These are phyloP conservation scores for Xanthorhoe spadicearia DNA, from an alignment of 2,888 invertebrate species.

Conservation along the genomic window DNA sequence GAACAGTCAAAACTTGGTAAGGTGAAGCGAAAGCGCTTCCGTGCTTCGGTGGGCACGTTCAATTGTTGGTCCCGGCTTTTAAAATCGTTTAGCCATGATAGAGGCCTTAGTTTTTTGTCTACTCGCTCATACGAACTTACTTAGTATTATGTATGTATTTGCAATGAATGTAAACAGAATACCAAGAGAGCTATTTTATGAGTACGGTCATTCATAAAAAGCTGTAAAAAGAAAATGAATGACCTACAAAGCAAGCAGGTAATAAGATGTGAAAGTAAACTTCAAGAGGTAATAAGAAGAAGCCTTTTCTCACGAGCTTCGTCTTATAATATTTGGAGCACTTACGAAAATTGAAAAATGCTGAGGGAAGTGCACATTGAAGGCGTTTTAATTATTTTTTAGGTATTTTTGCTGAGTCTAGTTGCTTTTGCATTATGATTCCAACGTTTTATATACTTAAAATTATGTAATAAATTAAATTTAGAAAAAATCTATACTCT, in stretches of 20 bases:
- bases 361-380: slow-evolving; percentile 13
- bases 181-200: background rate
- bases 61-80: no score
- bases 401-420: background rate
- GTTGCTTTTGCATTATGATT: no score
- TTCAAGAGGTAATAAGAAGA: slow-evolving; percentile 41
- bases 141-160: no score
- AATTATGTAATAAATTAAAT: no score
- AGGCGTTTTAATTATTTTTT: slow-evolving; percentile 12
- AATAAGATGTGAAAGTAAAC: slow-evolving; percentile 40
- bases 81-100: no score
- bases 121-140: no score
- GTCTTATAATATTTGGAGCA: slow-evolving; percentile 35
- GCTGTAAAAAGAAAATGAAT: slow-evolving; percentile 16
- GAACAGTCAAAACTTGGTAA: no score
- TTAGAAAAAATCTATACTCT: no score
- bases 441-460: no score
- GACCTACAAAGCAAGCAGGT: slow-evolving; percentile 22
- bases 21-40: no score
- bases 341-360: slow-evolving; percentile 41
- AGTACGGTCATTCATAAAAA: background rate
- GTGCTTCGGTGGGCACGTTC: no score
- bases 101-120: no score
- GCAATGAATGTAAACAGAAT: background rate
- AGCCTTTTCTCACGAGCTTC: slow-evolving; percentile 32